These are phyloP conservation scores for Colossoma macropomum DNA, from an alignment of 2,113 vertebrate species.

Conservation along the genomic window DNA sequence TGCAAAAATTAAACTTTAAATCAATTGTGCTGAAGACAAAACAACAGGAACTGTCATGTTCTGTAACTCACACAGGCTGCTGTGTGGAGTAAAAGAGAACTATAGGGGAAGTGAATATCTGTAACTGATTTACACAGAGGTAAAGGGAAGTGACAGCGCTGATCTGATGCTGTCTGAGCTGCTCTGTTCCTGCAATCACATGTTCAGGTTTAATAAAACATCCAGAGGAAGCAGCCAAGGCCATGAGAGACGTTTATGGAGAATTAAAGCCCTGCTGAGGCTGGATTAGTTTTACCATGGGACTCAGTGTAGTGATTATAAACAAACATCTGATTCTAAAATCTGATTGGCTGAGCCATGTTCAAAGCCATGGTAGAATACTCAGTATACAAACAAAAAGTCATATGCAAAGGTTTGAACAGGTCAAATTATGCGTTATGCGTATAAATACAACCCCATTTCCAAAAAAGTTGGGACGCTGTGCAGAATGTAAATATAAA, in stretches of 20 bases:
- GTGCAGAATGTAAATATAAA: no score
- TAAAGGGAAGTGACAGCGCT: slow-evolving; percentile 27
- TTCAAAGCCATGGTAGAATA: no score
- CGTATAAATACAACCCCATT: no score
- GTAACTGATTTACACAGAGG: slow-evolving; percentile 32
- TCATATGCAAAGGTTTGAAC: no score
- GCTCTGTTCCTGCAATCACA: background rate
- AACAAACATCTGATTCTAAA: no score
- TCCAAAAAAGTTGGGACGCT: no score
- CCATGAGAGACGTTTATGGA: background rate
- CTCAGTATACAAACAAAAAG: no score
- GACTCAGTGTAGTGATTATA: background rate
- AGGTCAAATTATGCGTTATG: no score
- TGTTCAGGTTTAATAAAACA: slow-evolving; percentile 18
- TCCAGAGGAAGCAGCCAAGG: background rate
- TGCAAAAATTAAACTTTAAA: no score
- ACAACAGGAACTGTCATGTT: no score
- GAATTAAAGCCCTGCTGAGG: background rate
- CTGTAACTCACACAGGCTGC: background rate
- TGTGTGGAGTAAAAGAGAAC: background rate
- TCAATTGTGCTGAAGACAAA: no score
- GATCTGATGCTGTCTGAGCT: background rate
- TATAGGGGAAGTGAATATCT: slow-evolving; percentile 46
- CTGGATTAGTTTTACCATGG: background rate
- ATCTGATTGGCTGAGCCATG: no score